phyloP scores from a whole-genome alignment of 2,113 vertebrate species.

The Hassar affinis region DNA sequence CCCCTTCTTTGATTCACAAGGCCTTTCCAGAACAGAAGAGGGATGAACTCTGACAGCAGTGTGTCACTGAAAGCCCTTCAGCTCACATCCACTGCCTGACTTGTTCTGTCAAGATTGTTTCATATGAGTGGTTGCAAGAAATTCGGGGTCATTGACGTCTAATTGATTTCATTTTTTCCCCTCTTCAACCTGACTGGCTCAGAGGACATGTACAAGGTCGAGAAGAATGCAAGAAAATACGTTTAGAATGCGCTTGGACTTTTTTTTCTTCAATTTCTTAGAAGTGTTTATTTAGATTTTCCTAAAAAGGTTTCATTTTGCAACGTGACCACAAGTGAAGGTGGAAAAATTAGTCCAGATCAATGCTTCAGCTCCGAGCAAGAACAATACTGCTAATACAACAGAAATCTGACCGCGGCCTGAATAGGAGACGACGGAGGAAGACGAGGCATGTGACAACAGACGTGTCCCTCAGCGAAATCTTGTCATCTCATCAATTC shows the following conservation, averaged over 20 bases:
- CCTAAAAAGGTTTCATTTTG: background rate
- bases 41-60: slow-evolving; percentile 20
- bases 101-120: slow-evolving; percentile 18
- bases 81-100: background rate
- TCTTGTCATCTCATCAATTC: slow-evolving; percentile 51
- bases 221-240: slow-evolving; percentile 32
- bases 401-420: slow-evolving; percentile 25
- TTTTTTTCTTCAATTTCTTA: slow-evolving; percentile 6
- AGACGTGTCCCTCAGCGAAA: slow-evolving; percentile 44
- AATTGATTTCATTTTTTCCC: slow-evolving; percentile 28
- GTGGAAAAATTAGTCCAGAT: background rate
- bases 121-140: background rate
- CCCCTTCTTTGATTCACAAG: slow-evolving; percentile 35
- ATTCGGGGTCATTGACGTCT: background rate
- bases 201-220: slow-evolving; percentile 21
- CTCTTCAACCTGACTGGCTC: slow-evolving; percentile 4
- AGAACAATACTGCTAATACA: slow-evolving; percentile 43
- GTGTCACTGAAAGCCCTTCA: slow-evolving; percentile 18
- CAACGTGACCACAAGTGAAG: slow-evolving; percentile 18
- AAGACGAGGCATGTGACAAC: slow-evolving; percentile 50
- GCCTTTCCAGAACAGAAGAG: background rate
- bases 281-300: background rate
- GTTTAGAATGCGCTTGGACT: background rate
- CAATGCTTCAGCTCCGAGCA: slow-evolving; percentile 18
- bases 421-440: slow-evolving; percentile 27